Percentiles rank a stretch among this genome's conserved stretches.
phyloP scores from a whole-genome alignment of 2,113 vertebrate genomes.

The Semnopithecus entellus region DNA sequence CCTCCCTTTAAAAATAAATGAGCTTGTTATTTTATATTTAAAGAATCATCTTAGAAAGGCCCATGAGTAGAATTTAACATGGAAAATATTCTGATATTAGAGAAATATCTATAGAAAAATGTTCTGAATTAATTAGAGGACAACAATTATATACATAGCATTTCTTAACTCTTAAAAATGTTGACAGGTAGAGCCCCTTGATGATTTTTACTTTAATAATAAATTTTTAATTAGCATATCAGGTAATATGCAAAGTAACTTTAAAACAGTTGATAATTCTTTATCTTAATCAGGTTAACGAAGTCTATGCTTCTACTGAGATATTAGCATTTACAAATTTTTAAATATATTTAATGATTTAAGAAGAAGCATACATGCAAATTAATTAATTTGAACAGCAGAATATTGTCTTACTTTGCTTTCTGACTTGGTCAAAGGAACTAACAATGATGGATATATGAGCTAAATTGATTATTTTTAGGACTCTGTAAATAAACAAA shows the following conservation, averaged over 20 bases:
- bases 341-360: neutral
- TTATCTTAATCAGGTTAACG: constrained; percentile 14
- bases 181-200: neutral
- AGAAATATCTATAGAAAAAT: neutral
- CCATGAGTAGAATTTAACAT: neutral
- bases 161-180: neutral
- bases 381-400: neutral
- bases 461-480: neutral
- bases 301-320: neutral
- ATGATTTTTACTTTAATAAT: neutral
- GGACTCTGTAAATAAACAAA: neutral
- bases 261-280: neutral
- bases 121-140: constrained; percentile 24
- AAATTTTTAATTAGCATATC: neutral
- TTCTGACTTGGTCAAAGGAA: neutral
- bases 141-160: neutral
- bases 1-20: constrained; percentile 4
- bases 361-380: neutral
- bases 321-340: neutral
- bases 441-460: neutral
- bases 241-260: neutral
- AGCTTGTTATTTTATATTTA: neutral
- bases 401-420: neutral
- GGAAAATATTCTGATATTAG: neutral
- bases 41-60: neutral